Conservation (phyloP, 2,113 vertebrate species). For the Mus spicilegus region DNA sequence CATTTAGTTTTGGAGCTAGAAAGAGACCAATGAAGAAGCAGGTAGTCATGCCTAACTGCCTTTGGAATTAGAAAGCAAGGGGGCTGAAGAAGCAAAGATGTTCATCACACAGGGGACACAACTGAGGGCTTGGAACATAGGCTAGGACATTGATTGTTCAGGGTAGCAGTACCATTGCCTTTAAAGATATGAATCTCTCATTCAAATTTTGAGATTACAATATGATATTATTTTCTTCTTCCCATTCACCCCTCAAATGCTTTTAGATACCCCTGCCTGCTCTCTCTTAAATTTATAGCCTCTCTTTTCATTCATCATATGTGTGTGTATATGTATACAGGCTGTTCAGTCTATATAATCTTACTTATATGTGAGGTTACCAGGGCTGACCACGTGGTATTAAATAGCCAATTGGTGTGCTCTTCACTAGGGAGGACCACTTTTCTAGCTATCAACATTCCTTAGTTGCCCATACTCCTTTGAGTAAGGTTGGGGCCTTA, state of each 20-base stretch:
- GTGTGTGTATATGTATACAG: not conserved
- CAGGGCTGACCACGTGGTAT: not conserved
- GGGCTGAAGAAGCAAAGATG: not conserved
- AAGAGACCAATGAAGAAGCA: slow-evolving; percentile 20
- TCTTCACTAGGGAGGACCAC: not conserved
- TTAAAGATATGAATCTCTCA: not conserved
- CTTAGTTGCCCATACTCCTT: not conserved
- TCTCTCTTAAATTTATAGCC: not conserved
- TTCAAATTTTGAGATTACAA: not conserved
- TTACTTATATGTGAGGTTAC: not conserved
- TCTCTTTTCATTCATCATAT: not conserved
- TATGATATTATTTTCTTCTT: not conserved
- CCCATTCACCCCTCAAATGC: not conserved
- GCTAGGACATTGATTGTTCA: accelerated
- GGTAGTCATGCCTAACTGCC: not conserved
- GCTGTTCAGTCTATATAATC: not conserved
- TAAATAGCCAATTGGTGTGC: not conserved
- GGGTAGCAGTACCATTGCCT: not conserved
- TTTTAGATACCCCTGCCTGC: not conserved
- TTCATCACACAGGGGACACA: not conserved
- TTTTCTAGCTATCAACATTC: not conserved
- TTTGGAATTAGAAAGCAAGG: not conserved
- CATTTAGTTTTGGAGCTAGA: slow-evolving; percentile 48
- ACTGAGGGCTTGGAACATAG: accelerated
- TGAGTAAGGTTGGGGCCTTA: not conserved